Base-by-base conservation (phyloP, 2,888 invertebrate species). In the Andrena bicolor region DNA sequence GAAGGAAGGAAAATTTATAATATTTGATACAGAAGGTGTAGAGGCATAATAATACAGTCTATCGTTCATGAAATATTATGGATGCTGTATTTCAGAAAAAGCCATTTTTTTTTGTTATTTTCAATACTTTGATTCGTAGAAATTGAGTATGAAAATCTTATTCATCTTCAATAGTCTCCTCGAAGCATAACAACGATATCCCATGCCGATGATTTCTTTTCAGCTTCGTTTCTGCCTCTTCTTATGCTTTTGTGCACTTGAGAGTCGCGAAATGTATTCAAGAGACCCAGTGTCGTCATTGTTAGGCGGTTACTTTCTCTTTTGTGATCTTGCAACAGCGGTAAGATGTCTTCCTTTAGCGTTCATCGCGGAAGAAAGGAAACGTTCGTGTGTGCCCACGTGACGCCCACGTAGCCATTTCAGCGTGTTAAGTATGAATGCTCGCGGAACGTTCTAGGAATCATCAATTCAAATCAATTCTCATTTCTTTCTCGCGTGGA, bases 401-500 rank as follows among this genome's bases (percentile, higher is more conserved):
- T 85, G 76, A 84, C 86, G 86, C 88, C 88, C 83, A 86, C 85
- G 79, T 84, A 82, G 51, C 56, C 79, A 76, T 53, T 78, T 68
- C 84, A 85, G 72, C 86, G 77, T 73, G 79, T 74, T 74, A 77
- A 60, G 63, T 41, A 56, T 3, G 32, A 49, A 80, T 51, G 32
- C 41, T 76, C 53, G 66, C 64, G 56, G 32, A 49, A 74, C 65
- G 70, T 66, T 76, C 72, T 49, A 51, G 35, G 84, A 76, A 79
- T 73, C 76, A 48, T 63, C 73, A 75, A 82, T 82, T 84, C 72
- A 79, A 79, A 76, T 82, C 64, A 73, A 63, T 51, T 68, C 71
- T 35, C 23, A 63, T 23, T 28, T 41, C 53, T 60, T 58, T 80
- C 49, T 56, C 63, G 60, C 66, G 23, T 26, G 28, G 41, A 26